phyloP scores from a whole-genome alignment of 2,888 invertebrate genomes.

The Dryobotodes eremita region DNA sequence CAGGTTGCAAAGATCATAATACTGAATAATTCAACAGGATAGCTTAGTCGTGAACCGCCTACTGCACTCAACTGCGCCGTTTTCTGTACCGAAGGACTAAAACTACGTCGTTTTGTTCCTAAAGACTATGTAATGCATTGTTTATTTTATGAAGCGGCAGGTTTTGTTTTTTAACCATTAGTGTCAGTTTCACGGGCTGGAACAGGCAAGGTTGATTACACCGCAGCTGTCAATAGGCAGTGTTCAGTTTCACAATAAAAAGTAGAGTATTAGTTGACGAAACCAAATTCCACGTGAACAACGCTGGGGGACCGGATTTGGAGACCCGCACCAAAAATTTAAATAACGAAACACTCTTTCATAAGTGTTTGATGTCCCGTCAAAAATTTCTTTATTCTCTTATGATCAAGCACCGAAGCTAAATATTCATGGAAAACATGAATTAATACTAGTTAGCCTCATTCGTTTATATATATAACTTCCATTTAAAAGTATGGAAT shows the following conservation, averaged over 20 bases:
- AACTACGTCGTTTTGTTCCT: slow-evolving; percentile 16
- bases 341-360: background rate
- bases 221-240: slow-evolving; percentile 79
- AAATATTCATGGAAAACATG: background rate
- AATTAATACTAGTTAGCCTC: background rate
- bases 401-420: background rate
- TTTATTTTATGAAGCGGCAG: slow-evolving; percentile 41
- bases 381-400: background rate
- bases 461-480: background rate
- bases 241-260: slow-evolving; percentile 80
- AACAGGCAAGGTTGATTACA: slow-evolving; percentile 71
- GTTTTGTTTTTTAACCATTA: slow-evolving; percentile 53
- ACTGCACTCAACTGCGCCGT: slow-evolving; percentile 40
- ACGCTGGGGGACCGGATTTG: slow-evolving; percentile 59
- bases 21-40: slow-evolving; percentile 62
- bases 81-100: slow-evolving; percentile 19
- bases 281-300: slow-evolving; percentile 71
- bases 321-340: slow-evolving; percentile 27
- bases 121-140: slow-evolving; percentile 39
- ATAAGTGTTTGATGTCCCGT: background rate
- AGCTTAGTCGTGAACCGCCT: slow-evolving; percentile 51
- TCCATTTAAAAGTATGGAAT: background rate
- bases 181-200: slow-evolving; percentile 62
- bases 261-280: slow-evolving; percentile 72
- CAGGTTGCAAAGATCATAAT: slow-evolving; percentile 58